Conservation (phyloP, 2,888 invertebrate species). For the Cinara cedri region DNA sequence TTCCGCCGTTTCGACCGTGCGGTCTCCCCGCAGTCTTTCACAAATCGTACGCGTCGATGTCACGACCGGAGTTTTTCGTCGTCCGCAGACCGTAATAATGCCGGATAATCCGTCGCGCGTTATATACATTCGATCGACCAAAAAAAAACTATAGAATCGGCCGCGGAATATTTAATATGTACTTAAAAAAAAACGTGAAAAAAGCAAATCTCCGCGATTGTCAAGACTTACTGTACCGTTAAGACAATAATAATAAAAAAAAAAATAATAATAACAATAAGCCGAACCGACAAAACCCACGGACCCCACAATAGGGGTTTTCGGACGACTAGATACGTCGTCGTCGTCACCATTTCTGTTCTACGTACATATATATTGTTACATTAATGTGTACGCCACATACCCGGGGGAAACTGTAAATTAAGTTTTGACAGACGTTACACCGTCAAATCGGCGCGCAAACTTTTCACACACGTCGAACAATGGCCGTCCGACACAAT, state of each 20-base stretch:
- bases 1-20: no score
- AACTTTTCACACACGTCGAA: slow-evolving; percentile 4
- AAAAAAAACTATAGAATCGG: neutral
- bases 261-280: neutral
- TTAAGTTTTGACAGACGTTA: slow-evolving; percentile 16
- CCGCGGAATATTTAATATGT: no score
- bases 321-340: slow-evolving; percentile 5
- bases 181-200: no score
- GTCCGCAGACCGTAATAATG: slow-evolving; percentile 38
- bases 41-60: neutral
- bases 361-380: no score
- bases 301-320: slow-evolving; percentile 1
- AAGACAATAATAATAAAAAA: slow-evolving; percentile 23
- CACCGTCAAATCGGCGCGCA: slow-evolving; percentile 11
- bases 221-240: slow-evolving; percentile 31
- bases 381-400: neutral
- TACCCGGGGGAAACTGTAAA: neutral
- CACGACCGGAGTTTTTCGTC: no score
- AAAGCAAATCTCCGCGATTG: slow-evolving; percentile 37
- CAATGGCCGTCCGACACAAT: no score
- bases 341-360: no score
- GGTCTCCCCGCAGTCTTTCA: no score
- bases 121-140: slow-evolving; percentile 8
- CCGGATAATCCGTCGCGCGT: slow-evolving; percentile 15
- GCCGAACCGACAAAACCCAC: neutral